Evolutionary conservation across 2,113 vertebrate genomes (phyloP).

Genomic region (Delphinus delphis): DNA sequence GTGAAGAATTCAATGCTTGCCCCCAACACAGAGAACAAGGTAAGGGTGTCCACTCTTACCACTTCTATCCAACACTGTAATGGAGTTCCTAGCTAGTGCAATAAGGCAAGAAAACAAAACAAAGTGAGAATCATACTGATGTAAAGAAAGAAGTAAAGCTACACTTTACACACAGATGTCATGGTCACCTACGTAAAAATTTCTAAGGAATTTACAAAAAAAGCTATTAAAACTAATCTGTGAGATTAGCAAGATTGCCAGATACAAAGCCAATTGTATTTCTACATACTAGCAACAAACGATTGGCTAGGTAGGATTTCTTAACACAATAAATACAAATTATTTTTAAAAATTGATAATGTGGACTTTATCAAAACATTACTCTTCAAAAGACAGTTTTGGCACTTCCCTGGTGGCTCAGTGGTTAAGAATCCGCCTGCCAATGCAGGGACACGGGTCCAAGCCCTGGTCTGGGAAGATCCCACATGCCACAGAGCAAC

Average conservation of each 20-base stretch:
- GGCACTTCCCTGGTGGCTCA: neutral
- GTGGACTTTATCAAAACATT: neutral
- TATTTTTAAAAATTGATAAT: neutral
- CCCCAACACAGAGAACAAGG: too few relatives aligned
- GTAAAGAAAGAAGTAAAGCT: neutral
- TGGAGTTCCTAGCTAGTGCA: neutral
- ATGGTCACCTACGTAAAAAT: neutral
- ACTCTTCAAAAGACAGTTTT: neutral
- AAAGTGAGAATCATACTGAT: neutral
- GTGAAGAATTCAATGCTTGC: neutral
- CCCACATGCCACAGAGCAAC: too few relatives aligned
- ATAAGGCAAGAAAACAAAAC: neutral
- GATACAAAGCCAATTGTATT: neutral
- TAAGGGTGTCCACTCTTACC: accelerated
- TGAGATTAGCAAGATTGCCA: neutral
- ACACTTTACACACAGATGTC: accelerated
- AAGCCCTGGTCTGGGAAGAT: too few relatives aligned
- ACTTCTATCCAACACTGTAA: accelerated
- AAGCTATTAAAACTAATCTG: neutral
- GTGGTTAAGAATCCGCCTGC: too few relatives aligned
- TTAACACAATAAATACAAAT: neutral
- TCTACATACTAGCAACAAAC: neutral
- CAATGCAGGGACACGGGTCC: too few relatives aligned
- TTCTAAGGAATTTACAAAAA: neutral
- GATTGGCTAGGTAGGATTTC: neutral